Base-by-base conservation (phyloP, 2,113 vertebrate genomes). In the Natator depressus region DNA sequence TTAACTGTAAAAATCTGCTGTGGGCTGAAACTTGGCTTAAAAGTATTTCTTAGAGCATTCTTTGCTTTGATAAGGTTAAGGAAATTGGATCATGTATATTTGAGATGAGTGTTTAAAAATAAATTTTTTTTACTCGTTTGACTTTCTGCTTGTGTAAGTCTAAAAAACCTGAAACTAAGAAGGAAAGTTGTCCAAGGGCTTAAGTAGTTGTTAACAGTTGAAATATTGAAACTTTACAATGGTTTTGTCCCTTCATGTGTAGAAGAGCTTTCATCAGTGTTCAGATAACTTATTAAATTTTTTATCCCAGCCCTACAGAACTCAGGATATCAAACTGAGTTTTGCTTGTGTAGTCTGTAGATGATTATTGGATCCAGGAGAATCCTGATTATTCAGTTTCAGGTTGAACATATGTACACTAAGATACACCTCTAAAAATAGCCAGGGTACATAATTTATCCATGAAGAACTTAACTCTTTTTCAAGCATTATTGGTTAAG, bases 51-150 rank as follows among this genome's bases (percentile, higher is more conserved):
- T 94, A 65, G 80, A 96, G 94, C 50, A 72, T 91, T 94, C 72
- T 83, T 92, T 76, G 93, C 86, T 88, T 92, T 79, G 82, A 24
- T 49, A 88, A 92, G 51, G 82, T 96, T 94, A 95, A 86, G 94
- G 80, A 93, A 24, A 92, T 84, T 82, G 92, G 93, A 91, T 96
- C 69, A 78, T 88, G 80, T 97, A 93, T 97, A 97, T 93, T 95
- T 87, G 78, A 94, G 88, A 46, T 90, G 83, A 95, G 94, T 90
- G 54, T 88, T 90, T 91, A 86, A 93, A 80, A 92, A 79, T 53
- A 72, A 97, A 96, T 96, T 85, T 90, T 94, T 96, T 95, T n/a
- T 97, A 97, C 93, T 8, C 0, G 91, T 27, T 82, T 62, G 72
- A 79, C 85, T 27, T 94, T 69, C 75, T 93, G 59, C 65, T 91